Evolutionary conservation across 1,140 invertebrate species (phyloP), one percentile per base, ranked within the genome.

Genomic region (Proctacanthus coquilletti): DNA sequence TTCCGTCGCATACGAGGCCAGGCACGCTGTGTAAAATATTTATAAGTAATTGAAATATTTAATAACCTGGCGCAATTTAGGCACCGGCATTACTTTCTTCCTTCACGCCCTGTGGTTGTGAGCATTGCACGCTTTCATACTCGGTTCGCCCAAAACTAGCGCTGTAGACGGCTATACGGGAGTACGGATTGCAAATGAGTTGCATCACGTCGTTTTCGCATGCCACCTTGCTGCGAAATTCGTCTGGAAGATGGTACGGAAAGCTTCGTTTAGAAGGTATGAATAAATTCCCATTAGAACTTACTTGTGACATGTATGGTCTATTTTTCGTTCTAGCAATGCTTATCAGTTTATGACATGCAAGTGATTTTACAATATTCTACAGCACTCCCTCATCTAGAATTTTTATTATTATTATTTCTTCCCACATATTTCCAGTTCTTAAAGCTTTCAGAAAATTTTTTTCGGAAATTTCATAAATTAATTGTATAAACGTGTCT

Each of bases 201-300:
- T 80, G 76, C 48, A 91, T 72, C 44, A 76, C 71, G 43, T 92
- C 82, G 52, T 86, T 84, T 57, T 92, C 83, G 60, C 88, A 94
- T 20, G 80, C 84, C 42, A 87, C 77, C 68, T 85, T 80, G 57
- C 82, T 88, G 30, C 80, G 71, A 61, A 92, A 92, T 58, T 87
- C 82, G 60, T 85, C 87, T 91, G 70, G 46, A 71, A 71, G 44
- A 52, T 25, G 6, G 23, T 8, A 25, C 6, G n/a, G 23, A 25
- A 25, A 25, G n/a, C 23, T 25, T 25, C 6, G 23, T n/a, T 25
- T 25, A 25, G 23, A 25, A 25, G 23, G 6, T 25, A n/a, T n/a
- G n/a, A n/a, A n/a, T n/a, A n/a, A n/a, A n/a, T n/a, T n/a, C n/a
- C n/a, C n/a, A n/a, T n/a, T n/a, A n/a, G n/a, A n/a, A n/a, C n/a